Evolutionary conservation across 2,113 vertebrate genomes (phyloP), one percentile per base, ranked within the genome.

Genomic region (Dromaius novaehollandiae): DNA sequence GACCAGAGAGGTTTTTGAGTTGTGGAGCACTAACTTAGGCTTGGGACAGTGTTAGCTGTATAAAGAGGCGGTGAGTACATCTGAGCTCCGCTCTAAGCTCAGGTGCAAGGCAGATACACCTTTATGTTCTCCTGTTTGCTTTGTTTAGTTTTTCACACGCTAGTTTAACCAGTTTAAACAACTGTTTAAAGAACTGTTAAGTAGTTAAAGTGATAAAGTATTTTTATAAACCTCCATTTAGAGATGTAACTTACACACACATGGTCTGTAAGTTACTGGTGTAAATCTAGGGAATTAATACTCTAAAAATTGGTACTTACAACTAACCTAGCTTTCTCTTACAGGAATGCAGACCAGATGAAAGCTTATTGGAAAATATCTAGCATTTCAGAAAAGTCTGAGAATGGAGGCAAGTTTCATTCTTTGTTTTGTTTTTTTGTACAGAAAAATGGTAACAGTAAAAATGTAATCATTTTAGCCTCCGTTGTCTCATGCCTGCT

Each of bases 361-460:
- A 99, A 99, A 97, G 99, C 99, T 66, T 98, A 99, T 75, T 99
- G 99, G 99, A 99, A 99, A 97, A 97, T 99, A 94, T 98, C 97
- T 42, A 98, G 98, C 94, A 98, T 99, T 98, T 99, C 99, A 28
- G 99, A 99, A 90, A 99, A 99, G 95, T 99, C 99, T 94, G 99
- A 99, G 94, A 99, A 99, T 96, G 99, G 99, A 98, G 99, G 99
- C 98, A 98, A 97, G 97, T 96, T 89, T 65, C 32, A 63, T 75
- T 55, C 30, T n/a, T 66, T 88, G 19, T n/a, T n/a, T n/a, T n/a
- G n/a, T 38, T 92, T 89, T 79, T 21, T 88, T 82, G 5, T 76
- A 84, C 38, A 65, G 38, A 75, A 92, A 73, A 78, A 71, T 15
- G 53, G 0, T 80, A 88, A 64, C 20, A 70, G 15, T 74, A 63